Evolutionary conservation across 2,113 vertebrate species (phyloP), one percentile per base, ranked within the genome.

Genomic region (Lota lota): DNA sequence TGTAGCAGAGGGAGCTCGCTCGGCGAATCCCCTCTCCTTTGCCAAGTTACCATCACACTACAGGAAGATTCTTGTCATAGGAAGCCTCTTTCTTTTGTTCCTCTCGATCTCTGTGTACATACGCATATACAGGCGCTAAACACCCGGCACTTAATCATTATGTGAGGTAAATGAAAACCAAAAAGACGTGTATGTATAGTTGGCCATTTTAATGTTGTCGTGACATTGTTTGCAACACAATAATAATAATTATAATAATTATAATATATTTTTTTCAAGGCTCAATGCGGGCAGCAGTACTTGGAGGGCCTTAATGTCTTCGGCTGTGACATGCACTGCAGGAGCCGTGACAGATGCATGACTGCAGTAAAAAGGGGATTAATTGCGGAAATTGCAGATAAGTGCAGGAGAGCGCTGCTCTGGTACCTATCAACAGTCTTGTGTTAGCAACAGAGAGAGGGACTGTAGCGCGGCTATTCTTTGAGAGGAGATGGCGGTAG

Each of bases 21-120:
- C 79, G 80, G 82, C 57, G 74, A 68, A 84, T 89, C 88, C 85
- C 79, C 77, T 87, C 75, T 85, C 76, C 78, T 79, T 79, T 82
- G 89, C 86, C 89, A 90, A 91, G 84, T 89, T 83, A 83, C 86
- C 73, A 80, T 85, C 79, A 79, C 83, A 84, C 83, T 80, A 79
- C 74, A 85, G 87, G 87, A 84, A 88, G 84, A 86, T 84, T 84
- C 76, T 75, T 86, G 82, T 88, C 81, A 86, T 84, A 79, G 82
- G 80, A 74, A 71, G 67, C 66, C 22, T 61, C 36, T 53, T n/a
- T 53, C 14, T 33, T 17, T 12, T 12, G 15, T 16, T 22, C 62
- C 22, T 28, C 64, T 24, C 21, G 22, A 28, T 18, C 65, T 22
- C 12, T 19, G 20, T 64, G 12, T 47, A 61, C 71, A 74, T 68